Evolutionary conservation across 2,113 vertebrate species (phyloP).

Genomic region (Spheniscus mendiculus): DNA sequence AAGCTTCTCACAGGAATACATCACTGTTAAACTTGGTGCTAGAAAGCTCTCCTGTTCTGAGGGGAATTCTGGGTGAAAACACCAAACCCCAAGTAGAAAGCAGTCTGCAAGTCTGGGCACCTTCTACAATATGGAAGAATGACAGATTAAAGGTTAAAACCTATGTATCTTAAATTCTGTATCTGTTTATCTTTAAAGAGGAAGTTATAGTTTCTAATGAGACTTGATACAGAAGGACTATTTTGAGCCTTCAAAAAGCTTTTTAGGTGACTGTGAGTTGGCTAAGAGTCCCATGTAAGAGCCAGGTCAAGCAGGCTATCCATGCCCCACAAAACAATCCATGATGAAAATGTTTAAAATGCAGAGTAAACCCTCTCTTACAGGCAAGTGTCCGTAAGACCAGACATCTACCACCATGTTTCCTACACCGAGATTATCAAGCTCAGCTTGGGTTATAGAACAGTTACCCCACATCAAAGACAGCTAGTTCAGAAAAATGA

Average conservation of each 20-base stretch:
- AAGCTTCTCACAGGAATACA: neutral
- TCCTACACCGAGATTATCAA: neutral
- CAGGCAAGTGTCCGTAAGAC: neutral
- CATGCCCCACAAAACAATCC: neutral
- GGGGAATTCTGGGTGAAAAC: neutral
- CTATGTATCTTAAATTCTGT: neutral
- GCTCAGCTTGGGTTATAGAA: neutral
- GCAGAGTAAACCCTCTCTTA: neutral
- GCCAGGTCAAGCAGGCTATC: neutral
- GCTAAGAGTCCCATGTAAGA: neutral
- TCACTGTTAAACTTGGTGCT: neutral
- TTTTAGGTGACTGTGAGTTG: neutral
- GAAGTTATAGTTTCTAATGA: neutral
- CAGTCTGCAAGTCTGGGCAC: neutral
- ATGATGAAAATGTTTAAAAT: neutral
- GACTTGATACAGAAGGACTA: neutral
- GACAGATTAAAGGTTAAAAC: neutral
- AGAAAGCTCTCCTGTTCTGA: neutral
- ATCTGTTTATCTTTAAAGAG: neutral
- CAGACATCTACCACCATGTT: neutral
- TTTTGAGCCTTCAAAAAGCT: neutral
- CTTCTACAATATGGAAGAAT: neutral
- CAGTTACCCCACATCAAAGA: neutral
- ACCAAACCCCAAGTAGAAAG: neutral
- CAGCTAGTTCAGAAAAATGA: neutral